Conservation (phyloP, 1,140 invertebrate genomes). For the Brachionus angularis region DNA sequence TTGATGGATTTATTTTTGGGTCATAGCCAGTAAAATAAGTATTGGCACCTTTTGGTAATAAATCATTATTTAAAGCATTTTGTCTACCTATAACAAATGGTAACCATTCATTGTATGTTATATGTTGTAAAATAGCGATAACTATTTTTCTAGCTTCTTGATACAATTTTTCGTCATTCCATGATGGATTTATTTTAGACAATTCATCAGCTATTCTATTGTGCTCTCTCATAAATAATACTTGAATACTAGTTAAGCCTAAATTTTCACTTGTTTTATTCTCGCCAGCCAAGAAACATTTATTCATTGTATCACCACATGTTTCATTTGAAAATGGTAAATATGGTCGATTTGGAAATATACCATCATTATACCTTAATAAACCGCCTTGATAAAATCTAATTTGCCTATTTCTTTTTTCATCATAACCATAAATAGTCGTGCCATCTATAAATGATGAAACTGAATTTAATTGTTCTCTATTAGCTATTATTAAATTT, state of each 20-base stretch:
- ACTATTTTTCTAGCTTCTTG: constrained; percentile 79
- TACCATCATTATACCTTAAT: neutral
- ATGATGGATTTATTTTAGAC: constrained; percentile 43
- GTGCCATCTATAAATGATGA: constrained; percentile 79
- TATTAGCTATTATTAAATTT: neutral
- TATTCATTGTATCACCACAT: neutral
- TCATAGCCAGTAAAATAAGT: constrained; percentile 54
- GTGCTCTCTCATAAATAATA: constrained; percentile 62
- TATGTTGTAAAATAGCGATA: constrained; percentile 83
- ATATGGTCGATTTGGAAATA: neutral
- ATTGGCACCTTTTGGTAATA: neutral
- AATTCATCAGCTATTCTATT: constrained; percentile 48
- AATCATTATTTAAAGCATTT: neutral
- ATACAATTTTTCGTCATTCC: constrained; percentile 48
- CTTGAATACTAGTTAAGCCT: constrained; percentile 63
- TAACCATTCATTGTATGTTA: constrained; percentile 88
- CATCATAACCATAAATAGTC: constrained; percentile 59
- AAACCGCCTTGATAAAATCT: neutral
- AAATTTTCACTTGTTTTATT: neutral
- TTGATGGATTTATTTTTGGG: constrained; percentile 14
- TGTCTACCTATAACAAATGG: constrained; percentile 74
- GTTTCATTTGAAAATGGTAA: neutral
- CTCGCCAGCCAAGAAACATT: constrained; percentile 35
- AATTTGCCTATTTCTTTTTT: neutral
- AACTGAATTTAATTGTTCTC: constrained; percentile 70